Evolutionary conservation across 2,797 vertebrate genomes (phyloP).

Genomic region (Danionella dracula): DNA sequence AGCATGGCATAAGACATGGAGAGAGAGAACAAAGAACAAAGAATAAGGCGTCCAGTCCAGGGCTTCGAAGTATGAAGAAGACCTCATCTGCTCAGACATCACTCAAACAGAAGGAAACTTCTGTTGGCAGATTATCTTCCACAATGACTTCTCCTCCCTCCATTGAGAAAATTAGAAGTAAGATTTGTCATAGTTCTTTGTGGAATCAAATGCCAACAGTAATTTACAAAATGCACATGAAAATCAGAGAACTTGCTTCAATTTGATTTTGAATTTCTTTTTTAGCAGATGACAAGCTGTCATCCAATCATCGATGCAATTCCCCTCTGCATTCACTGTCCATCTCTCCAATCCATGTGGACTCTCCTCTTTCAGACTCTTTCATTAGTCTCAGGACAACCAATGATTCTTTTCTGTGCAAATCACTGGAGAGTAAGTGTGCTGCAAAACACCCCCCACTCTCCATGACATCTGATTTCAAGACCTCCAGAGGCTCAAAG

Average conservation of each 20-base stretch:
- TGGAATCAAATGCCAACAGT: constrained; percentile 48
- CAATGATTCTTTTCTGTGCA: constrained; percentile 45
- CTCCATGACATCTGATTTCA: constrained; percentile 33
- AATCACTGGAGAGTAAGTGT: constrained; percentile 32
- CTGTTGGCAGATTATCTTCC: constrained; percentile 40
- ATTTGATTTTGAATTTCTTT: not conserved
- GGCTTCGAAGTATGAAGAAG: not conserved
- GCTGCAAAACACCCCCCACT: constrained; percentile 20
- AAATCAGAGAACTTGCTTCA: not conserved
- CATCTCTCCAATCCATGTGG: constrained; percentile 50
- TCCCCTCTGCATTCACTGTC: constrained; percentile 54
- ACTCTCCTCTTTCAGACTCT: constrained; percentile 54
- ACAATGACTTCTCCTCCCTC: constrained; percentile 53
- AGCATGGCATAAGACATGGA: constrained; percentile 1
- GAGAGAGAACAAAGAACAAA: constrained; percentile 7
- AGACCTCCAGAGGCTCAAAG: constrained; percentile 1
- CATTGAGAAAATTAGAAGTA: constrained; percentile 82
- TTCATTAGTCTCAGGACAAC: constrained; percentile 48
- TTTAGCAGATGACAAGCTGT: constrained; percentile 70
- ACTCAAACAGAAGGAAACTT: constrained; percentile 47
- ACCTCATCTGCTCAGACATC: constrained; percentile 29
- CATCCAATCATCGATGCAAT: constrained; percentile 52
- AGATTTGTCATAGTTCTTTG: too few relatives aligned
- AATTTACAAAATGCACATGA: not conserved
- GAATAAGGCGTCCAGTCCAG: not conserved